These are phyloP conservation scores for Cecidostiba fungosa DNA, from an alignment of 2,888 invertebrate species.

Conservation along the genomic window DNA sequence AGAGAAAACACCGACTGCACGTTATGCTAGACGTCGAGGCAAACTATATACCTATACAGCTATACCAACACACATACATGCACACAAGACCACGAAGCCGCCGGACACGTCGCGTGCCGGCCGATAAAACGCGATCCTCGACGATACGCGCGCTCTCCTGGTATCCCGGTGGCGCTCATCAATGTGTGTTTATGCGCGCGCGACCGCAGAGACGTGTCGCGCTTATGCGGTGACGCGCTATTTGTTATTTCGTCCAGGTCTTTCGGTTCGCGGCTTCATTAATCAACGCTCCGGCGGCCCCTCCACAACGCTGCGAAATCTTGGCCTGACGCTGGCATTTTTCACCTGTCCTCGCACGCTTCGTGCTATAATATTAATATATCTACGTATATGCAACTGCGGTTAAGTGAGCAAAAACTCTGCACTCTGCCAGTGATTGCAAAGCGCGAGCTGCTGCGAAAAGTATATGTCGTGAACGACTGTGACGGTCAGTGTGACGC, in stretches of 20 bases:
- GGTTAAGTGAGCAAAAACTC: background rate
- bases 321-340: constrained; percentile 69
- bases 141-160: constrained; percentile 10
- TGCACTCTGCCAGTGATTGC: constrained; percentile 27
- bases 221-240: constrained; percentile 66
- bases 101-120: constrained; percentile 43
- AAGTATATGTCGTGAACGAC: background rate
- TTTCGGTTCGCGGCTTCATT: constrained; percentile 73
- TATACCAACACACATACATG: background rate
- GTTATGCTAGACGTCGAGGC: background rate
- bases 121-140: constrained; percentile 52
- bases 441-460: background rate
- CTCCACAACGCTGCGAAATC: constrained; percentile 65
- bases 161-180: background rate
- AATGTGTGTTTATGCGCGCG: background rate
- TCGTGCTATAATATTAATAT: background rate
- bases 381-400: background rate
- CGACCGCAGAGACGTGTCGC: constrained; percentile 29
- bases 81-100: background rate
- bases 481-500: background rate
- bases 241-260: constrained; percentile 76
- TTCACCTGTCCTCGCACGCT: constrained; percentile 67
- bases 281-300: constrained; percentile 72
- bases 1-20: background rate
- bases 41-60: background rate